These are phyloP conservation scores for Metalampra italica DNA, from an alignment of 2,888 invertebrate species.

Conservation along the genomic window DNA sequence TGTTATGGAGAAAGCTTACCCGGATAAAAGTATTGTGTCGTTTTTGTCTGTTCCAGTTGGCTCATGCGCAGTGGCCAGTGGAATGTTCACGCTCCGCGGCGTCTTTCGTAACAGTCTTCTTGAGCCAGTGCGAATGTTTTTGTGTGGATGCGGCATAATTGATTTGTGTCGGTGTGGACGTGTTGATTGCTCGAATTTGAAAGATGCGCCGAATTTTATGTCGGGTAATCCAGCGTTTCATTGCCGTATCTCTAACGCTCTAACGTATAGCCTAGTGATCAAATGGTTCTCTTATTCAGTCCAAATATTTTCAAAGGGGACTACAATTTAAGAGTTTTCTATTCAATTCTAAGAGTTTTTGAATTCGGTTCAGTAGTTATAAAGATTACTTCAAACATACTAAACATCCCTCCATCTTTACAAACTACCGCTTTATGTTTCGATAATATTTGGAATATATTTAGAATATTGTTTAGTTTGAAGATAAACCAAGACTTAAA, in stretches of 20 bases:
- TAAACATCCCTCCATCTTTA: no score
- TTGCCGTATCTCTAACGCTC: background rate
- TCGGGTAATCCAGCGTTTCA: constrained; percentile 10
- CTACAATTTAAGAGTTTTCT: no score
- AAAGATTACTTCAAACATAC: no score
- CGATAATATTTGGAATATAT: no score
- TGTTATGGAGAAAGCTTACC: constrained; percentile 43
- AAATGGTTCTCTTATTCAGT: no score
- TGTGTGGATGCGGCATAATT: constrained; percentile 56
- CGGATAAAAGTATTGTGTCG: constrained; percentile 46
- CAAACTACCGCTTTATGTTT: no score
- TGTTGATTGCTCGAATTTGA: constrained; percentile 32
- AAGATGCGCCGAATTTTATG: constrained; percentile 28
- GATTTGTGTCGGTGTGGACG: constrained; percentile 45
- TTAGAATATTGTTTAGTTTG: no score
- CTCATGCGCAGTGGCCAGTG: constrained; percentile 55
- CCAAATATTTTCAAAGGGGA: no score
- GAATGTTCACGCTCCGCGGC: constrained; percentile 74
- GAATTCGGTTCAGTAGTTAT: no score
- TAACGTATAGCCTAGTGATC: no score
- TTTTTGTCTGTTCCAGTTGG: constrained; percentile 60
- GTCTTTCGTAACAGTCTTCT: constrained; percentile 72
- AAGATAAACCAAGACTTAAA: no score
- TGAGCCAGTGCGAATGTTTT: constrained; percentile 74
- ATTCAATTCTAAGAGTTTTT: no score